Conservation (phyloP, 2,797 vertebrate genomes). For the Amblyraja radiata region DNA sequence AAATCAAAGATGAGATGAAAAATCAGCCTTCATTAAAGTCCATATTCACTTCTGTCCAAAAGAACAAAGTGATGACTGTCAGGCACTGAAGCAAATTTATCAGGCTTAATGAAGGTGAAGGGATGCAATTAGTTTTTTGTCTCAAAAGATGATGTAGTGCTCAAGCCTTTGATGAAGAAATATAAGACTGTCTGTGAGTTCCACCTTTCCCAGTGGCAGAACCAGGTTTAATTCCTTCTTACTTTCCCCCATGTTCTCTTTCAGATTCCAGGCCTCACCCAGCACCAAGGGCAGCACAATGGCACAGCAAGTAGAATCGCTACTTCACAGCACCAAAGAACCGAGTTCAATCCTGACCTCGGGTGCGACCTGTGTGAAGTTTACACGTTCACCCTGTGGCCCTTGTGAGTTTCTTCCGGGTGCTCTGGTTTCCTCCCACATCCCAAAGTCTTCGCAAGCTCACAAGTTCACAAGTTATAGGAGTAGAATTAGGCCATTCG, state of each 20-base stretch:
- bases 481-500: too few species aligned
- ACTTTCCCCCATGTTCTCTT: not conserved
- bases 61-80: conserved; percentile 17
- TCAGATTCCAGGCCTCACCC: not conserved
- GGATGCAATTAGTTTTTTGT: conserved; percentile 22
- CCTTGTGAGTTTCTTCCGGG: too few species aligned
- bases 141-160: not conserved
- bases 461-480: too few species aligned
- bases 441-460: too few species aligned
- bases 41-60: not conserved
- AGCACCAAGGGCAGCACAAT: not conserved
- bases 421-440: too few species aligned
- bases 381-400: too few species aligned
- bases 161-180: not conserved
- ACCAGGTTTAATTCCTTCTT: not conserved
- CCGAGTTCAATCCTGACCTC: too few species aligned
- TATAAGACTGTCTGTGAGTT: not conserved
- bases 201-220: not conserved
- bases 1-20: not conserved
- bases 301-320: too few species aligned
- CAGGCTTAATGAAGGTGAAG: not conserved
- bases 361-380: too few species aligned
- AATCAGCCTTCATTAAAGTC: conserved; percentile 22
- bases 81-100: conserved; percentile 3
- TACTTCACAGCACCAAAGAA: too few species aligned